Evolutionary conservation across 2,888 invertebrate genomes (phyloP), one percentile per base, ranked within the genome.

Genomic region (Gari tellinella): DNA sequence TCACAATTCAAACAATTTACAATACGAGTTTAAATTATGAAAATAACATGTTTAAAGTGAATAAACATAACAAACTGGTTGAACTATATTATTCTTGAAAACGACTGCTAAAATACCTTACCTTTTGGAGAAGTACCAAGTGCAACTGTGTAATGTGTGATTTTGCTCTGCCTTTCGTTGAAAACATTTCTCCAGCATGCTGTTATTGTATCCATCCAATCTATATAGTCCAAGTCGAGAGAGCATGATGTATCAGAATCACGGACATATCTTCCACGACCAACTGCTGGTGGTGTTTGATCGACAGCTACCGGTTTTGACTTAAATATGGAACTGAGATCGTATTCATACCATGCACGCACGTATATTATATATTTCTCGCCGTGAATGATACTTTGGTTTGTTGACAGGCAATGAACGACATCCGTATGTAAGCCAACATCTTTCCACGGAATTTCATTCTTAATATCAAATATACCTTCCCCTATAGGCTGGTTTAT

Each of bases 151-250:
- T 65, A 83, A 10, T 64, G n/a, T 2, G 12, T 26, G 1, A 81
- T 60, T 37, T 45, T 19, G 48, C 78, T 74, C 46, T 81, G 72
- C 40, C 19, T 10, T 41, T 84, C 83, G 19, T 26, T 31, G 46
- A 83, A 83, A 14, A 84, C 80, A 10, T 62, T 60, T 1, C 52
- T 37, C 84, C 84, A 84, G 31, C 82, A 81, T 17, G 74, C 72
- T 12, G 69, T 66, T 2, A 82, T 45, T n/a, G 63, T 51, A 21
- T 68, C 58, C 10, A 61, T 63, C 46, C 62, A 57, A 14, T 61
- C 80, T n/a, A 78, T 61, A 58, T 63, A 74, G 21, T 85, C 84
- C 12, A 65, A 38, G 62, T 85, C 84, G 1, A 37, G 8, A 5
- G 17, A 19, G 55, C 84, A 84, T 2, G 51, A 19, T 1, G 7